Base-by-base conservation (phyloP, 2,113 vertebrate species). In the Meriones unguiculatus region DNA sequence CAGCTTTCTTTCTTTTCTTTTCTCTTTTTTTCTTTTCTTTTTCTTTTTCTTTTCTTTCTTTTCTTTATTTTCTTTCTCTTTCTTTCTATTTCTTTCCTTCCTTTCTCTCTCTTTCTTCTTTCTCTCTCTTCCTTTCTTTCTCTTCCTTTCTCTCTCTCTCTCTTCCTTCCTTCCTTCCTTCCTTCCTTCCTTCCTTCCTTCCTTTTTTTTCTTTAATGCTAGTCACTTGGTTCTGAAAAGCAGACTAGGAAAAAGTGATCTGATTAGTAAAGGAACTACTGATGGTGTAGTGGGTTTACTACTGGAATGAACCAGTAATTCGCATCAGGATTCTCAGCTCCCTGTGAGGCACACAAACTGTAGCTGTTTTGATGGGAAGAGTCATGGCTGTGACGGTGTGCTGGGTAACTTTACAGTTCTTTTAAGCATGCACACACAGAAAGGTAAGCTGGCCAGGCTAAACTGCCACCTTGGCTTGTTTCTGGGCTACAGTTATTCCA, bases 211-310 rank as follows among this genome's bases (percentile, higher is more conserved):
- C 18, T 24, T 75, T 75, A 41, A 4, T 46, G 46, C 3, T 1
- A 35, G 46, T 93, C 69, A 81, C 18, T 32, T n/a, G 41, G 67
- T 59, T 93, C 70, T 87, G 25, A 54, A 82, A 96, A 76, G 38
- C 50, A 64, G 70, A 84, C 62, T 13, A 52, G 30, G 75, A 64
- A 67, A 82, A 82, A 69, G 2, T 59, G 90, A 54, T 18, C 7
- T 82, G 50, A 15, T 10, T 62, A 52, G 32, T 65, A 32, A n/a
- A 89, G 84, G 69, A 8, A 70, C 24, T 28, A 41, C 7, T 0
- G 12, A 59, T 24, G 1, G 2, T 13, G 1, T 17, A 28, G 18
- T 67, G 0, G 2, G 10, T 62, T 5, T 46, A 46, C 46, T 46
- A 46, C 46, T 46, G 32, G 52, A 62, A 41, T 72, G 84, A 81